These are phyloP conservation scores for Nomada lathburiana DNA, from an alignment of 2,888 invertebrate species.

Conservation along the genomic window DNA sequence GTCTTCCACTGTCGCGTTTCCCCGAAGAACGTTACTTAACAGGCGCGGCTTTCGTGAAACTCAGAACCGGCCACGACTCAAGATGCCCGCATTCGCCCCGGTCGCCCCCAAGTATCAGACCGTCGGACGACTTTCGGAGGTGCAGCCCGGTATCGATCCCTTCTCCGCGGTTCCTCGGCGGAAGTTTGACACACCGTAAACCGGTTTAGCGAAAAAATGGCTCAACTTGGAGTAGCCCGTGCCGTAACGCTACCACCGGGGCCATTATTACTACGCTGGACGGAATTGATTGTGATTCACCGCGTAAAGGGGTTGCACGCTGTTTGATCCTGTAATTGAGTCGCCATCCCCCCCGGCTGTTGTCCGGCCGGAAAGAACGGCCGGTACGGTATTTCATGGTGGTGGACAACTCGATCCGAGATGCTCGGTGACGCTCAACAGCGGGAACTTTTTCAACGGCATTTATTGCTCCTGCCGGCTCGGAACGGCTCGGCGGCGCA, in stretches of 20 bases:
- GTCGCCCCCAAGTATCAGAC: constrained; percentile 35
- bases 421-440: constrained; percentile 48
- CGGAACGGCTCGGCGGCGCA: not conserved
- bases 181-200: constrained; percentile 80
- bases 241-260: constrained; percentile 64
- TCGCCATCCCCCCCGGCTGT: constrained; percentile 53
- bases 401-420: constrained; percentile 24
- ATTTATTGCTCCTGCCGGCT: not conserved
- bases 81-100: not conserved
- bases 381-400: constrained; percentile 21
- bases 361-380: constrained; percentile 34
- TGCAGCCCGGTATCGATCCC: constrained; percentile 70
- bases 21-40: constrained; percentile 66
- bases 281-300: constrained; percentile 79
- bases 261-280: constrained; percentile 50
- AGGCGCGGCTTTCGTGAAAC: constrained; percentile 50
- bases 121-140: constrained; percentile 38
- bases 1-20: constrained; percentile 35
- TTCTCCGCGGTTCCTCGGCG: constrained; percentile 38
- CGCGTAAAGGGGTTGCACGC: constrained; percentile 65
- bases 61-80: not conserved
- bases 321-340: constrained; percentile 81
- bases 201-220: constrained; percentile 81
- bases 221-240: constrained; percentile 76
- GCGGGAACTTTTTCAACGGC: constrained; percentile 54